phyloP scores from a whole-genome alignment of 2,113 vertebrate genomes.

The Saccopteryx leptura region DNA sequence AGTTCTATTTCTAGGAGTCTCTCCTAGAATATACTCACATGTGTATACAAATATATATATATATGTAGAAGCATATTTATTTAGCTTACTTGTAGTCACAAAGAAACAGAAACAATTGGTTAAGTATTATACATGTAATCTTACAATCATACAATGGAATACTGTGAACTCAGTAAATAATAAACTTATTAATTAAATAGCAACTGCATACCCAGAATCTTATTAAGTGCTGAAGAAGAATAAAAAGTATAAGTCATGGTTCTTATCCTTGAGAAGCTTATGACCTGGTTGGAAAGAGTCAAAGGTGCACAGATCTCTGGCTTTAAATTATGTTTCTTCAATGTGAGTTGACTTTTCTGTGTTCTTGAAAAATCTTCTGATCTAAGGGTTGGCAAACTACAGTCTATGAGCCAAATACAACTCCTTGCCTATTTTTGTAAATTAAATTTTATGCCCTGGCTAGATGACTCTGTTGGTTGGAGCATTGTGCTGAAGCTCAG shows the following conservation, averaged over 20 bases:
- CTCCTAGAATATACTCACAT: conserved; percentile 41
- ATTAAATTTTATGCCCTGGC: conserved; percentile 1
- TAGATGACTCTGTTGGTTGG: no score
- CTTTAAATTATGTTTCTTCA: conserved; percentile 37
- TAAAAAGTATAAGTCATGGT: background rate
- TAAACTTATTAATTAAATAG: conserved; percentile 51
- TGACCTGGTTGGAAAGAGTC: background rate
- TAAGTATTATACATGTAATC: conserved; percentile 21
- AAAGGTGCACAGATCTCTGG: background rate
- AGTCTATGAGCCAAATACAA: background rate
- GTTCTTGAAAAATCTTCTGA: conserved; percentile 41
- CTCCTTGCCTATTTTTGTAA: background rate
- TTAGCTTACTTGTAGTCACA: conserved; percentile 33
- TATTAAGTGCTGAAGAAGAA: conserved; percentile 55
- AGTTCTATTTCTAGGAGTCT: conserved; percentile 41
- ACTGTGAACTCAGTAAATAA: conserved; percentile 49
- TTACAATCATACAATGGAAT: conserved; percentile 30
- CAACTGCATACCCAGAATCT: conserved; percentile 31
- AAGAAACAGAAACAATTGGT: conserved; percentile 46
- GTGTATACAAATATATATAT: background rate
- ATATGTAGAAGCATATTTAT: background rate
- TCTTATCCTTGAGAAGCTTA: conserved; percentile 17
- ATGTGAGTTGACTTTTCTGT: background rate
- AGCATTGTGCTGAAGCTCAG: no score
- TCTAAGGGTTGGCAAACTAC: background rate